A percentile compares a stretch with the other conserved stretches of the same genome.
These are phyloP conservation scores for Hypanus sabinus DNA, from an alignment of 2,113 vertebrate species.

Conservation along the genomic window DNA sequence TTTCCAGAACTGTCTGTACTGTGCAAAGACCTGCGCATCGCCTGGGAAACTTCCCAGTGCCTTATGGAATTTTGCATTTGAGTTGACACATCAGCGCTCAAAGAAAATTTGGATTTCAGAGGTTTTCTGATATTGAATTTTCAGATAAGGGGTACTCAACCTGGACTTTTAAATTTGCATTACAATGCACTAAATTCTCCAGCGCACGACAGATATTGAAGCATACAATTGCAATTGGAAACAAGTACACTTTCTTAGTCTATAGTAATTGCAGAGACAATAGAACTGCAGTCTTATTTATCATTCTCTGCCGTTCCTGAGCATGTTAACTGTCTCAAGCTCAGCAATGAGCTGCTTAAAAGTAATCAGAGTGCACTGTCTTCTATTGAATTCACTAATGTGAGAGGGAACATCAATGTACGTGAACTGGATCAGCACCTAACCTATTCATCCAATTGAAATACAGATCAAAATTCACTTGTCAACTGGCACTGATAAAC, in stretches of 20 bases:
- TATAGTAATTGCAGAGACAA: background rate
- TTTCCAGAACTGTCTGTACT: too few species aligned
- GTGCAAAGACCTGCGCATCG: too few species aligned
- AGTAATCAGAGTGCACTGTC: background rate
- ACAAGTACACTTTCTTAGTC: background rate
- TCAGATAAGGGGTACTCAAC: too few species aligned
- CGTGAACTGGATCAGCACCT: background rate
- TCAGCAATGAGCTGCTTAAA: background rate
- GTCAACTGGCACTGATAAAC: background rate
- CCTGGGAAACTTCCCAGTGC: too few species aligned
- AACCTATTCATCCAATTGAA: background rate
- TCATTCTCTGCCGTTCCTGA: background rate
- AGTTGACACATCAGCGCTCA: too few species aligned
- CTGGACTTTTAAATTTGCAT: too few species aligned
- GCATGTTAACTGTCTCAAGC: background rate
- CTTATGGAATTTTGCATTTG: too few species aligned
- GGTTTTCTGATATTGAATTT: too few species aligned
- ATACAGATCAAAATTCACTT: background rate
- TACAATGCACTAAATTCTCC: background rate
- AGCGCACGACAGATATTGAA: too few species aligned
- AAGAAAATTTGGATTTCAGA: too few species aligned
- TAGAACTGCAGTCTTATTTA: background rate
- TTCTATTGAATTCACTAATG: background rate
- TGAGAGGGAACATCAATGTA: background rate
- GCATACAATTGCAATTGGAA: background rate